A percentile compares a stretch with the other conserved stretches of the same genome.
phyloP scores from a whole-genome alignment of 2,888 invertebrate species.

The Noctua fimbriata region DNA sequence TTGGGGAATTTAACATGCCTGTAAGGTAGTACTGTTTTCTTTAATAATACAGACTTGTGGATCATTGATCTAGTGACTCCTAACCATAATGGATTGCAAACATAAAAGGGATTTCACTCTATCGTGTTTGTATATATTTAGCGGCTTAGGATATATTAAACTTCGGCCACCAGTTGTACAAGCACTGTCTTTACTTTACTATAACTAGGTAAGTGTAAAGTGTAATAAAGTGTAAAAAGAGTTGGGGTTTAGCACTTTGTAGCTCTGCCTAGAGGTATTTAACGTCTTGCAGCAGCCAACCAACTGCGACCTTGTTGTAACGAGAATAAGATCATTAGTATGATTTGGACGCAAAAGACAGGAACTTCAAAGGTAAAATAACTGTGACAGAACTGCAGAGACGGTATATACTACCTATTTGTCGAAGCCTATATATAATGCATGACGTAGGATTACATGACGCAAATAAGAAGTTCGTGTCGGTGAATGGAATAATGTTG shows the following conservation, averaged over 20 bases:
- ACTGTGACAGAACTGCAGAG: background rate
- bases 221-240: background rate
- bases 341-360: background rate
- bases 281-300: background rate
- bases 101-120: background rate
- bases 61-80: background rate
- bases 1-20: background rate
- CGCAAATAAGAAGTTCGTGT: constrained; percentile 15
- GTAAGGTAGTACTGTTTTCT: background rate
- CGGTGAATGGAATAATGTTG: constrained; percentile 13
- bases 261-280: background rate
- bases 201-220: background rate
- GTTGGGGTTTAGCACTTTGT: background rate
- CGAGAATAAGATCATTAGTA: background rate
- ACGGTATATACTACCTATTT: background rate
- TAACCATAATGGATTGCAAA: background rate
- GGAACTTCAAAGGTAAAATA: background rate
- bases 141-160: background rate
- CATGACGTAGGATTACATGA: background rate
- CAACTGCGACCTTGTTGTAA: background rate
- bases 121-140: background rate
- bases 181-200: background rate
- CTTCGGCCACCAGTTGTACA: background rate
- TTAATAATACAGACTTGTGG: background rate
- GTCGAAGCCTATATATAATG: background rate